Evolutionary conservation across 2,113 vertebrate genomes (phyloP).

Genomic region (Isichthys henryi): DNA sequence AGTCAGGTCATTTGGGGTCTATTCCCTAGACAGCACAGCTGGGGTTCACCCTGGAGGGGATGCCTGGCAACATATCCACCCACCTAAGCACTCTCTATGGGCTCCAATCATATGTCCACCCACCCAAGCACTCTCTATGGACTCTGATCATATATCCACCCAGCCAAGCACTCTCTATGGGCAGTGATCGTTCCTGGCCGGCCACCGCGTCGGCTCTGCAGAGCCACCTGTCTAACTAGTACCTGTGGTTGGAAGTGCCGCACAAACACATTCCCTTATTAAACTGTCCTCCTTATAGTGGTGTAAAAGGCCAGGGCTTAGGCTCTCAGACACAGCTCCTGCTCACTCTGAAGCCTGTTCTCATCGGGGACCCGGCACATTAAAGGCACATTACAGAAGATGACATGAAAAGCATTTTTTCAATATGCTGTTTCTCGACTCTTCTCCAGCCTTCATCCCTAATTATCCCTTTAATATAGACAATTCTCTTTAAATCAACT

Average conservation of each 20-base stretch:
- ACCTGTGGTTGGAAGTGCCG: not conserved
- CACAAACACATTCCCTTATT: constrained; percentile 15
- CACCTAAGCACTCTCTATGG: not conserved
- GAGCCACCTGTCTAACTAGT: not conserved
- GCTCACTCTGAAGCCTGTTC: not conserved
- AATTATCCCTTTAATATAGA: constrained; percentile 37
- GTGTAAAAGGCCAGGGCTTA: not conserved
- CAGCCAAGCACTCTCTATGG: too few species aligned
- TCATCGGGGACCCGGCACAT: constrained; percentile 15
- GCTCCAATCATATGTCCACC: too few species aligned
- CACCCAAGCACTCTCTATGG: too few species aligned
- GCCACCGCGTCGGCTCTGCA: not conserved
- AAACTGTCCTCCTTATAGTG: not conserved
- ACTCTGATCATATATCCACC: too few species aligned
- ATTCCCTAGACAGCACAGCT: not conserved
- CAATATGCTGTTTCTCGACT: not conserved
- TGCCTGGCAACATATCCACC: not conserved
- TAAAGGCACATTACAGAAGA: constrained; percentile 34
- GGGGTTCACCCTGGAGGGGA: not conserved
- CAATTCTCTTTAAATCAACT: constrained; percentile 17
- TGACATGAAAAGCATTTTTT: constrained; percentile 27
- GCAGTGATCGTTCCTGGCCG: not conserved
- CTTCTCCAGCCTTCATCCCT: not conserved
- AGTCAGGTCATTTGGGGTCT: not conserved
- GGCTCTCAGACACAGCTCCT: constrained; percentile 6